Evolutionary conservation across 2,888 invertebrate species (phyloP), one percentile per base, ranked within the genome.

Genomic region (Arrhopalites spinosus): DNA sequence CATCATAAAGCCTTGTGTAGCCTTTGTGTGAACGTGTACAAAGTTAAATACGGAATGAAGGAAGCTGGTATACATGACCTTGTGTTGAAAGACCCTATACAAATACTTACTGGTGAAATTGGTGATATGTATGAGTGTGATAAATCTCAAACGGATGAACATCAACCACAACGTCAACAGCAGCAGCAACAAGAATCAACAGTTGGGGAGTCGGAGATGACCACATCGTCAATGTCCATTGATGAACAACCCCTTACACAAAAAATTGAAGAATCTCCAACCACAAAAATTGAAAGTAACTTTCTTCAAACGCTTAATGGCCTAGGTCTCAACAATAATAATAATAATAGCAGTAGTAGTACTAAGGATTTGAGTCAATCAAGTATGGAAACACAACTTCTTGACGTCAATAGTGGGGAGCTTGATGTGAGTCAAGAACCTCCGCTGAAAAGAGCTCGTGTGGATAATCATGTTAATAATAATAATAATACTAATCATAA

Each of bases 1-100:
- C 84, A 84, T 76, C 84, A 84, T 70, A 64, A 70, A 7, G 79
- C 79, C 8, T 69, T 83, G 25, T 84, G 84, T 66, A 80, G 81
- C 43, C 70, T 83, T 2, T 83, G 83, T 66, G 81, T 82, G 1
- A 81, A 80, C 45, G 76, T 83, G 27, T 83, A 83, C 69, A 76
- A 80, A 70, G 68, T 71, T 2, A 77, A 79, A 63, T 83, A 80
- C 56, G 81, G 79, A 15, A 78, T 82, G 43, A 83, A 83, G 50
- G 83, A 83, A 64, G 79, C 80, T 13, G 83, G 81, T 15, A 80
- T 83, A 61, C 81, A 83, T 47, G 81, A 81, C 20, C 68, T 80
- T 5, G 70, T 70, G 17, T 56, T 56, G 27, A 70, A 70, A 30
- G 56, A 56, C 30, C 70, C 70, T 5, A 17, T 70, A 30, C 47